Evolutionary conservation across 2,888 invertebrate species (phyloP).

Genomic region (Schizaphis graminum): DNA sequence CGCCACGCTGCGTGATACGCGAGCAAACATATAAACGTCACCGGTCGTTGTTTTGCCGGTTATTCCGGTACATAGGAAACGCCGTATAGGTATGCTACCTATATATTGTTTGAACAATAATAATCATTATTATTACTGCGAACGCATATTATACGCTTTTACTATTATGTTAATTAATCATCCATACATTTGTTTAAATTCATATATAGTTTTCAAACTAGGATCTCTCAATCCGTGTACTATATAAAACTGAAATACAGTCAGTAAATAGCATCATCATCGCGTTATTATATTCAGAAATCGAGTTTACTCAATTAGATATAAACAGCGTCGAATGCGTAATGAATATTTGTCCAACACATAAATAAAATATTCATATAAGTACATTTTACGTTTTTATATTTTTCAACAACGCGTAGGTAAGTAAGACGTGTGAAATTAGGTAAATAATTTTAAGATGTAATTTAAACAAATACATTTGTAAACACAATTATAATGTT

Average conservation of each 20-base stretch:
- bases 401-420: neutral
- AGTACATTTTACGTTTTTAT: neutral
- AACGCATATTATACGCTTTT: neutral
- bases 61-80: neutral
- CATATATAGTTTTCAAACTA: neutral
- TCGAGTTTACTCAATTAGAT: neutral
- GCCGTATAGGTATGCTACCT: neutral
- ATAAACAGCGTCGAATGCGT: neutral
- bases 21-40: neutral
- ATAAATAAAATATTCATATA: neutral
- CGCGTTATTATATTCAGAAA: neutral
- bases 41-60: constrained; percentile 16
- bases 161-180: neutral
- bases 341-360: neutral
- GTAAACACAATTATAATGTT: neutral
- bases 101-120: neutral
- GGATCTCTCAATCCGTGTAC: neutral
- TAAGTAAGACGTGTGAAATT: neutral
- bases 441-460: neutral
- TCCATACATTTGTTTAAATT: neutral
- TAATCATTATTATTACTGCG: neutral
- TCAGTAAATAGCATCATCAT: neutral
- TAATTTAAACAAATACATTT: neutral
- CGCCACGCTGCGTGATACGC: neutral
- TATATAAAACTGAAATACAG: neutral